phyloP scores from a whole-genome alignment of 2,797 vertebrate genomes.

The Todus mexicanus region DNA sequence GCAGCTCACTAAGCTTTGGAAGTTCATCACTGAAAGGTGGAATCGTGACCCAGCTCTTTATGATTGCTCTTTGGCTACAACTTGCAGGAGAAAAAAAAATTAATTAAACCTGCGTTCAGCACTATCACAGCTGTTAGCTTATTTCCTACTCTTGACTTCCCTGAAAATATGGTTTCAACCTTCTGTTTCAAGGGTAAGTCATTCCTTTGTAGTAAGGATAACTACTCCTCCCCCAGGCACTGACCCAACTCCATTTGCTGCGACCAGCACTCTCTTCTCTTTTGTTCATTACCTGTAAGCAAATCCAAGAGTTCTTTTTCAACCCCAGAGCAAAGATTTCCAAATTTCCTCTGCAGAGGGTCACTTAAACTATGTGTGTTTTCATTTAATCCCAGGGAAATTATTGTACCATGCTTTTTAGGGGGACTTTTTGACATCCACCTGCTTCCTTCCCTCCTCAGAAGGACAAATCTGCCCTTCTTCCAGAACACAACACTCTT shows the following conservation, averaged over 20 bases:
- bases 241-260: constrained; percentile 9
- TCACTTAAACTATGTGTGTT: constrained; percentile 8
- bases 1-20: constrained; percentile 11
- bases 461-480: constrained; percentile 1
- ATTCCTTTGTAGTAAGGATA: constrained; percentile 25
- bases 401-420: constrained; percentile 34
- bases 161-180: constrained; percentile 35
- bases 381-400: constrained; percentile 34
- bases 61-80: constrained; percentile 30
- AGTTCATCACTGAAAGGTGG: background rate
- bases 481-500: background rate
- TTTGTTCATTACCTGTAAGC: constrained; percentile 58
- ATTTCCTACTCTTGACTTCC: constrained; percentile 29
- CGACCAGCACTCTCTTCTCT: background rate
- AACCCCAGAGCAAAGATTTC: constrained; percentile 40
- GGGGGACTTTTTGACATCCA: background rate
- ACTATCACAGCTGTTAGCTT: constrained; percentile 41
- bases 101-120: constrained; percentile 38
- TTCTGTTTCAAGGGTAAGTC: constrained; percentile 53
- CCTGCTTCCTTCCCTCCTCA: constrained; percentile 18
- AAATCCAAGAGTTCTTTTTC: constrained; percentile 23
- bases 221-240: constrained; percentile 52
- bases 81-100: constrained; percentile 21
- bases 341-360: constrained; percentile 45
- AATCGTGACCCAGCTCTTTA: background rate